Base-by-base conservation (phyloP, 2,888 invertebrate genomes). In the Netelia inedita region DNA sequence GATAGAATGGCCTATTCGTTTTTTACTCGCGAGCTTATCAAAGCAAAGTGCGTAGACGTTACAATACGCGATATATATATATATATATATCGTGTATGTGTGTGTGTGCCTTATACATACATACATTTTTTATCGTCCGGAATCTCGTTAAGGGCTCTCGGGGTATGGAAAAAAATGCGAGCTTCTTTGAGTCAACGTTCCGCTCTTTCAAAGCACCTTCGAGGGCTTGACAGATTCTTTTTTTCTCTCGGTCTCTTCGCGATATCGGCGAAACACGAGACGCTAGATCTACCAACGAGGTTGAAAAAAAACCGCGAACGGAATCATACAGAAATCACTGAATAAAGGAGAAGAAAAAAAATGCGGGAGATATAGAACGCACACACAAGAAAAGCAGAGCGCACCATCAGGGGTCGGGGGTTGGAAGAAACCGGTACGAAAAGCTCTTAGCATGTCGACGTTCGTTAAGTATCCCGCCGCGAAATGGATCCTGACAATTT, bases 381-480 rank as follows among this genome's bases (percentile, higher is more conserved):
- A 50, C 21, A 72, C 16, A 74, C 46, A 61, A 71, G 66, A 74
- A 74, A 76, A 75, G 82, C 75, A 76, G 57, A 46, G 71, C 41
- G 73, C 65, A 61, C 73, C 59, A 61, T 69, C 59, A 71, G 69
- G 68, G 61, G 71, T 28, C 23, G 61, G 63, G 59, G 66, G 79
- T 72, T 41, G 71, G 88, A 86, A 88, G 87, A 74, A 69, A 83
- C 83, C 41, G 84, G 87, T 84, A 89, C 88, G 89, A 90, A 88
- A 91, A 92, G 92, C 92, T 92, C 91, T 92, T 91, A 91, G 90
- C 89, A 90, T 90, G 92, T 92, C 92, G 88, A 86, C 86, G 83
- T 87, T 88, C 86, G 88, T 92, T 91, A 90, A 88, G 87, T 89
- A 89, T 89, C 80, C 72, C 86, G 85, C 87, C 83, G 79, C 81